These are phyloP conservation scores for Brenthis ino DNA, from an alignment of 2,888 invertebrate species.

Conservation along the genomic window DNA sequence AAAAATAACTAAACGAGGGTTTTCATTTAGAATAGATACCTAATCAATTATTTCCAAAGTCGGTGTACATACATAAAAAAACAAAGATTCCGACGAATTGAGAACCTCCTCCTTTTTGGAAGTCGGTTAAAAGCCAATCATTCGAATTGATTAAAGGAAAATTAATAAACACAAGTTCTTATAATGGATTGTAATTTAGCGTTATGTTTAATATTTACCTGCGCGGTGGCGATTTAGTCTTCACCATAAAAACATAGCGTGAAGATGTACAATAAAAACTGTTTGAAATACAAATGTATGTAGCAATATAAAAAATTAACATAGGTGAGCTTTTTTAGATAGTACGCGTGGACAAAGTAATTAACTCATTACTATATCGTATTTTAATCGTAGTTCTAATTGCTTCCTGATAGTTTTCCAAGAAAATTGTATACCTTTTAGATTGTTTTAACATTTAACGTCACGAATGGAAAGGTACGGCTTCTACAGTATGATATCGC, in stretches of 20 bases:
- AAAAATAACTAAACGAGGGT: too few relatives aligned
- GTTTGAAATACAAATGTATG: slow-evolving; percentile 4
- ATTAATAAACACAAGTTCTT: not conserved
- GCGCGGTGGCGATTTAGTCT: not conserved
- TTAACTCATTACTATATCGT: not conserved
- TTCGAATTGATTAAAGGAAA: not conserved
- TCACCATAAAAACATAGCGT: not conserved
- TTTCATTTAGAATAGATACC: too few relatives aligned
- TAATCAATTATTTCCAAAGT: too few relatives aligned
- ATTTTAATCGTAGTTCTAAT: not conserved
- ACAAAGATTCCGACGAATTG: too few relatives aligned
- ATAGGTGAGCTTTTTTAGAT: slow-evolving; percentile 2
- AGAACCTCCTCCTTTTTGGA: too few relatives aligned
- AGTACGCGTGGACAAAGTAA: slow-evolving; percentile 1
- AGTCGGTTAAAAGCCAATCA: not conserved
- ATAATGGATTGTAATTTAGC: not conserved
- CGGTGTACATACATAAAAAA: too few relatives aligned
- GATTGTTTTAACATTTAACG: not conserved
- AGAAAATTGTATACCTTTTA: slow-evolving; percentile 5
- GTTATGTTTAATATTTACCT: not conserved
- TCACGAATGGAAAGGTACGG: slow-evolving; percentile 4
- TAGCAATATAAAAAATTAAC: slow-evolving; percentile 7
- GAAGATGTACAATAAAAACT: not conserved
- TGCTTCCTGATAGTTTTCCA: slow-evolving; percentile 4
- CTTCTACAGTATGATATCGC: slow-evolving; percentile 7